Percentiles rank a stretch among this genome's conserved stretches.
Conservation (phyloP, 2,888 invertebrate genomes). For the Pyrochroa serraticornis region DNA sequence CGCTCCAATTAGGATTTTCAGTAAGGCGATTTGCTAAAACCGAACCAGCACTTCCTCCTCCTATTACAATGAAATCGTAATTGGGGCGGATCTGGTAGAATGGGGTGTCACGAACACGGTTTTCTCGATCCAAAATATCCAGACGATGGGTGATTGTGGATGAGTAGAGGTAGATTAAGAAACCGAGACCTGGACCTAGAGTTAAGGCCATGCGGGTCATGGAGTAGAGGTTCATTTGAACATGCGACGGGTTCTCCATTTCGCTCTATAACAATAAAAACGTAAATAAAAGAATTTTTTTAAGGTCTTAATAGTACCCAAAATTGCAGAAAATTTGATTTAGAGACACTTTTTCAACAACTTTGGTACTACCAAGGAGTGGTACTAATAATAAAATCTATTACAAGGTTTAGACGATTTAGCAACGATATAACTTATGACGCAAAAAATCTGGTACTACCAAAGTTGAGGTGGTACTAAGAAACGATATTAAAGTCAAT, state of each 20-base stretch:
- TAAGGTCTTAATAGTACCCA: not conserved
- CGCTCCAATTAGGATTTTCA: constrained; percentile 73
- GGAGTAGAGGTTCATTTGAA: constrained; percentile 59
- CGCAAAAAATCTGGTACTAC: too few species aligned
- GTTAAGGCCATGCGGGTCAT: constrained; percentile 70
- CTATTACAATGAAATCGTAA: constrained; percentile 82
- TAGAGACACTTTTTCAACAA: too few species aligned
- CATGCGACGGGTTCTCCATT: constrained; percentile 33
- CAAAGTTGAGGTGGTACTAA: too few species aligned
- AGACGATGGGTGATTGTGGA: constrained; percentile 69
- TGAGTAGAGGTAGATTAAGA: constrained; percentile 69
- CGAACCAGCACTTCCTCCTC: constrained; percentile 83
- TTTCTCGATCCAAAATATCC: constrained; percentile 70
- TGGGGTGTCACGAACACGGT: constrained; percentile 64
- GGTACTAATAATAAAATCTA: too few species aligned
- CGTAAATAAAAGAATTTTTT: not conserved
- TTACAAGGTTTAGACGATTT: too few species aligned
- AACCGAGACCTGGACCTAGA: constrained; percentile 68
- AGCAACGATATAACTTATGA: too few species aligned
- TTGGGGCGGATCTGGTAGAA: constrained; percentile 62
- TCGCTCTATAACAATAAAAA: not conserved
- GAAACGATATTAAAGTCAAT: too few species aligned
- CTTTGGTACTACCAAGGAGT: too few species aligned
- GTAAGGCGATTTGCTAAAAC: constrained; percentile 79
- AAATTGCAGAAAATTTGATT: too few species aligned